Conservation (phyloP, 1,140 invertebrate genomes). For the Temnothorax longispinosus region DNA sequence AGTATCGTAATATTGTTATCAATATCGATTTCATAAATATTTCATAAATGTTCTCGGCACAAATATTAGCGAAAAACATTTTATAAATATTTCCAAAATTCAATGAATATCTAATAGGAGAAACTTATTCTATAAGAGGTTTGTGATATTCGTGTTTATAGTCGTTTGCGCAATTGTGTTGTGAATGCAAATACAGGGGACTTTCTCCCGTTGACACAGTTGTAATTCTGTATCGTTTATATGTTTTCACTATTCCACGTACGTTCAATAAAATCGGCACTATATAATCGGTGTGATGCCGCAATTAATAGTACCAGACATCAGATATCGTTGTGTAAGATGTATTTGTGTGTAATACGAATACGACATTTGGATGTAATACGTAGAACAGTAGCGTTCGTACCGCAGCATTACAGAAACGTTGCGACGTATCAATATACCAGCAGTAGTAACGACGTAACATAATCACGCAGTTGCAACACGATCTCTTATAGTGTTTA, state of each 20-base stretch:
- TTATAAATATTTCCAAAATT: background rate
- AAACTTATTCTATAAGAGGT: background rate
- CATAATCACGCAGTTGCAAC: slow-evolving; percentile 5
- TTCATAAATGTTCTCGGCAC: background rate
- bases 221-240: slow-evolving; percentile 32
- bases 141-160: background rate
- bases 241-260: background rate
- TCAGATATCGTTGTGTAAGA: background rate
- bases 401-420: background rate
- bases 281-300: background rate
- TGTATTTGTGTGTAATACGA: background rate
- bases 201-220: slow-evolving; percentile 43
- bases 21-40: background rate
- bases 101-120: slow-evolving; percentile 11
- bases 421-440: background rate
- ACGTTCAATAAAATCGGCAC: background rate
- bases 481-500: background rate
- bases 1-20: background rate
- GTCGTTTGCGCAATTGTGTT: slow-evolving; percentile 29
- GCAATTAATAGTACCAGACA: slow-evolving; percentile 11
- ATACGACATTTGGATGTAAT: background rate
- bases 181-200: slow-evolving; percentile 1
- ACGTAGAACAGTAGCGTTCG: background rate
- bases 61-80: background rate
- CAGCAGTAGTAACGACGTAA: slow-evolving; percentile 3